A percentile compares a stretch with the other conserved stretches of the same genome.
Evolutionary conservation across 2,888 invertebrate species (phyloP).

Genomic region (Oasisia sp.): DNA sequence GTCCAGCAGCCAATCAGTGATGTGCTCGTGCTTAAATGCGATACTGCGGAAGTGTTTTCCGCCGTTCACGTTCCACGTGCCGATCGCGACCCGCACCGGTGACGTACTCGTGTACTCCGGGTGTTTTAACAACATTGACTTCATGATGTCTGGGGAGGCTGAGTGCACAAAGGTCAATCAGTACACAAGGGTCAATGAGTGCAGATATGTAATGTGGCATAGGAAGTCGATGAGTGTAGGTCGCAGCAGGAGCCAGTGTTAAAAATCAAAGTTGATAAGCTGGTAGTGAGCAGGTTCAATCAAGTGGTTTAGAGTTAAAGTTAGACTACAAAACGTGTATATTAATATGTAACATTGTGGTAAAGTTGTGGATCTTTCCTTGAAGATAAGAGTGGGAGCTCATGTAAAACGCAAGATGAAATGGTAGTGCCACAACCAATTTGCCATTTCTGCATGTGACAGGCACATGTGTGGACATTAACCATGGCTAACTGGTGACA

Average conservation of each 20-base stretch:
- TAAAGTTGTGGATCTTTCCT: too few species aligned
- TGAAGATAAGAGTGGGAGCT: too few species aligned
- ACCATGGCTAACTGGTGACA: neutral
- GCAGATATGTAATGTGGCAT: neutral
- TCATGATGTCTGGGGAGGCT: constrained; percentile 36
- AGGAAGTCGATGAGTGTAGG: neutral
- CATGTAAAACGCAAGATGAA: too few species aligned
- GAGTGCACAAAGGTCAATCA: neutral
- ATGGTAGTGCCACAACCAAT: too few species aligned
- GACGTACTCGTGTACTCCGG: constrained; percentile 53
- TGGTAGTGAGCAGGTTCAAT: too few species aligned
- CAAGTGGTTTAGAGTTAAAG: too few species aligned
- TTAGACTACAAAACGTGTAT: too few species aligned
- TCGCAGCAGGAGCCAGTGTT: neutral
- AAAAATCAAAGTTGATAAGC: neutral
- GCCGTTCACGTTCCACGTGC: constrained; percentile 99
- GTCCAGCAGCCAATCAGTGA: constrained; percentile 77
- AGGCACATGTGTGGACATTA: neutral
- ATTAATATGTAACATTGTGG: too few species aligned
- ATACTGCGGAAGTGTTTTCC: constrained; percentile 98
- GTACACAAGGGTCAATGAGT: neutral
- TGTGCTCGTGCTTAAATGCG: constrained; percentile 79
- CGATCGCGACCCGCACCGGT: constrained; percentile 81
- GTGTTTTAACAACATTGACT: constrained; percentile 41
- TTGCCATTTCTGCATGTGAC: neutral